Evolutionary conservation across 2,888 invertebrate genomes (phyloP).

Genomic region (Polia nebulosa): DNA sequence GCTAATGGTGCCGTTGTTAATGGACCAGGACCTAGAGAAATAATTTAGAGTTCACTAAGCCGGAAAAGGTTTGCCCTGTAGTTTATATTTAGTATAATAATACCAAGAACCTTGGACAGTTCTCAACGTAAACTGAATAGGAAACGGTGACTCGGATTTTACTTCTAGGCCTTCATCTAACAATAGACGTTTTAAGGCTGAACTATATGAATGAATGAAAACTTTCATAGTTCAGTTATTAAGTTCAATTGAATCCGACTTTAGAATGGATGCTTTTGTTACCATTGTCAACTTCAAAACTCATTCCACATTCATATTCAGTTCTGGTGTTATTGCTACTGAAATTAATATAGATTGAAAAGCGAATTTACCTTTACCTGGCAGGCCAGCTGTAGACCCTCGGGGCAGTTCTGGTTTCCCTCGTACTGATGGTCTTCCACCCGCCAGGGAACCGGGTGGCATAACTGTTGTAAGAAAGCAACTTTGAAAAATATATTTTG

Average conservation of each 20-base stretch:
- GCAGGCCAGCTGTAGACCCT: conserved; percentile 86
- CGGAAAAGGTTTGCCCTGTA: background rate
- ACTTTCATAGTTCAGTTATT: conserved; percentile 24
- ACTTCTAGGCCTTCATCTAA: conserved; percentile 34
- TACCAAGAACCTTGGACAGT: conserved; percentile 13
- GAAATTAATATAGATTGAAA: conserved; percentile 23
- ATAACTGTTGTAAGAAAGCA: conserved; percentile 69
- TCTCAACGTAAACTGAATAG: background rate
- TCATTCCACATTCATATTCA: conserved; percentile 17
- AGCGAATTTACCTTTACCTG: conserved; percentile 73
- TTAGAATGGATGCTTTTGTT: conserved; percentile 43
- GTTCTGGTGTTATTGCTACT: conserved; percentile 2
- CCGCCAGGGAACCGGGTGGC: conserved; percentile 81
- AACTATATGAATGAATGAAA: conserved; percentile 34
- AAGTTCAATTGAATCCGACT: conserved; percentile 32
- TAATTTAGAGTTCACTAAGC: background rate
- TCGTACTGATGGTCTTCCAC: conserved; percentile 85
- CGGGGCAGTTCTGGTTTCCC: conserved; percentile 86
- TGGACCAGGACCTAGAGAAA: conserved; percentile 79
- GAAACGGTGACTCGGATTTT: conserved; percentile 6
- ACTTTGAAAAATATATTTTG: background rate
- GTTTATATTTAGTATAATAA: background rate
- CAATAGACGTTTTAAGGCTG: conserved; percentile 13
- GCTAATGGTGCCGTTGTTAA: conserved; percentile 85
- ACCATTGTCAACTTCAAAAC: conserved; percentile 28